Percentiles rank a stretch among this genome's conserved stretches.
phyloP scores from a whole-genome alignment of 2,797 vertebrate species.

The Scarus forsteni region DNA sequence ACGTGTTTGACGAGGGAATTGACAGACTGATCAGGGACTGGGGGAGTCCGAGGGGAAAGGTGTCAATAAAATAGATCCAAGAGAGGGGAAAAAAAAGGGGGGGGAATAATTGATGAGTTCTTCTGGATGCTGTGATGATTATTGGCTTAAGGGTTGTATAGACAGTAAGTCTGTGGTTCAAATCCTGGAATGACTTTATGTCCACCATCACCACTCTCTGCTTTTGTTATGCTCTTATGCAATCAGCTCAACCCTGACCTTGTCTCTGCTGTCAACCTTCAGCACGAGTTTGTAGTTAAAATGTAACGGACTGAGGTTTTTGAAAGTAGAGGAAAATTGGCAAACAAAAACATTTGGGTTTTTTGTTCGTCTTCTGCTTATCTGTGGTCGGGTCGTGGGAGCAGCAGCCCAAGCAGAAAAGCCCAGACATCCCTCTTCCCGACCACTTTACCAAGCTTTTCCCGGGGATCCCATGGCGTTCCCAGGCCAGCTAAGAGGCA shows the following conservation, averaged over 20 bases:
- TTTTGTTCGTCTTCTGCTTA: no score
- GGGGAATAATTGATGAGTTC: conserved; percentile 13
- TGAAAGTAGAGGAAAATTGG: not conserved
- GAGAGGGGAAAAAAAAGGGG: conserved; percentile 1
- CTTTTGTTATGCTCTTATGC: conserved; percentile 7
- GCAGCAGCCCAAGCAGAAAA: no score
- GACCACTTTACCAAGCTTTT: no score
- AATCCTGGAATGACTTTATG: conserved; percentile 7
- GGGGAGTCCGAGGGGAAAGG: not conserved
- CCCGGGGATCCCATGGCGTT: no score
- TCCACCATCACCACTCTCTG: not conserved
- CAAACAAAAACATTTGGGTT: no score
- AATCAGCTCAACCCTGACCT: conserved; percentile 2
- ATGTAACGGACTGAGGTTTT: not conserved
- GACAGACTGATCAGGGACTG: conserved; percentile 41
- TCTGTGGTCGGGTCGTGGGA: no score
- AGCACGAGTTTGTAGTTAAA: conserved; percentile 1
- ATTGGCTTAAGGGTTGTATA: not conserved
- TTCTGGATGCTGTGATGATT: not conserved
- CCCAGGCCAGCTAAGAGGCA: no score
- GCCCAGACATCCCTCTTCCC: no score
- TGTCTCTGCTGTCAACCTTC: not conserved
- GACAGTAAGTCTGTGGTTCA: conserved; percentile 22
- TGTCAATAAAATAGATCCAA: conserved; percentile 59
- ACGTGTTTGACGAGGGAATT: conserved; percentile 39